phyloP scores from a whole-genome alignment of 2,888 invertebrate genomes.

The Eristalis arbustorum region DNA sequence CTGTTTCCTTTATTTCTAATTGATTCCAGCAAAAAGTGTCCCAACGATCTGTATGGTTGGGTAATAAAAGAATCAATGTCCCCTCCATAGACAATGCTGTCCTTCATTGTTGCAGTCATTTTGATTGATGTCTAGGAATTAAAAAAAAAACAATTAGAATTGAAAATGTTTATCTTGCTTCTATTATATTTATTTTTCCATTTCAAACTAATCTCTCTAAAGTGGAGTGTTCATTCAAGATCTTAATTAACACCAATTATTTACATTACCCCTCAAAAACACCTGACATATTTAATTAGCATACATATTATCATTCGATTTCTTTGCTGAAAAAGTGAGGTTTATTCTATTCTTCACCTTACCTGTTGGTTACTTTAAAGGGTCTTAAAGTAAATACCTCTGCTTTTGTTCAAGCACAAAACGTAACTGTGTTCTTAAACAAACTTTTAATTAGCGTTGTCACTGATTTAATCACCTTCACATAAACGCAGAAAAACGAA shows the following conservation, averaged over 20 bases:
- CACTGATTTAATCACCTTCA: neutral
- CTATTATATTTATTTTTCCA: neutral
- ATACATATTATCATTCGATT: neutral
- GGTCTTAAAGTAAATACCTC: neutral
- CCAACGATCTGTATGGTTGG: slow-evolving; percentile 78
- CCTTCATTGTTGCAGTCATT: slow-evolving; percentile 75
- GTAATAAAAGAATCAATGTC: slow-evolving; percentile 72
- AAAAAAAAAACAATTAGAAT: neutral
- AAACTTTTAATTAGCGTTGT: neutral
- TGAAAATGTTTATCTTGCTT: no score
- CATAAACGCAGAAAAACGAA: neutral
- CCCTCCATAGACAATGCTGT: slow-evolving; percentile 78
- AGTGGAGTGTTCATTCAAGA: neutral
- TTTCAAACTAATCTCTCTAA: neutral
- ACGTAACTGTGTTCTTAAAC: neutral
- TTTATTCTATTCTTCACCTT: neutral
- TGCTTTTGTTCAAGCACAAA: neutral
- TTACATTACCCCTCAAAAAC: neutral
- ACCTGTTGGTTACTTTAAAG: neutral
- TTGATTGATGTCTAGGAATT: slow-evolving; percentile 4
- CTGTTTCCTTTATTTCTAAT: slow-evolving; percentile 81
- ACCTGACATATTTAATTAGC: neutral
- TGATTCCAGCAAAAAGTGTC: slow-evolving; percentile 82
- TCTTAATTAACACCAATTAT: neutral
- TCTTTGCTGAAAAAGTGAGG: neutral